A percentile compares a stretch with the other conserved stretches of the same genome.
Evolutionary conservation across 2,888 invertebrate species (phyloP).

Genomic region (Ligdia adustata): DNA sequence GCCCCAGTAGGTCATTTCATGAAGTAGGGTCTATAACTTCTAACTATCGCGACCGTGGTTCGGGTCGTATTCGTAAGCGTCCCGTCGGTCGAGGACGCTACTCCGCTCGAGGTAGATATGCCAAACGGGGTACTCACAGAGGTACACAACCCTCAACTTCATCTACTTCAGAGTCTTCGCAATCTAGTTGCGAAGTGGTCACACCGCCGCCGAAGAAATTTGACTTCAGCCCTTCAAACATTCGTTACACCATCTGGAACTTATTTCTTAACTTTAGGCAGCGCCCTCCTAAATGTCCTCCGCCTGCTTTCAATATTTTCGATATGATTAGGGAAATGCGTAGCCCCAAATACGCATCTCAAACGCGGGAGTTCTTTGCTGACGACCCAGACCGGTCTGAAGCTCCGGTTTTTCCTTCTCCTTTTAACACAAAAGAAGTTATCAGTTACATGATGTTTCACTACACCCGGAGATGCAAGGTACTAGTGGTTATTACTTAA

Average conservation of each 20-base stretch:
- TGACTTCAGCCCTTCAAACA: background rate
- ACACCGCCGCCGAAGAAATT: too few species aligned
- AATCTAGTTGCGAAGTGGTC: too few species aligned
- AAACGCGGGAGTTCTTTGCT: constrained; percentile 1
- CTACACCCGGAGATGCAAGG: background rate
- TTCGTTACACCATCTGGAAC: background rate
- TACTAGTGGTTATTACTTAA: background rate
- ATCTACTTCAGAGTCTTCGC: too few species aligned
- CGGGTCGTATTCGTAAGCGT: too few species aligned
- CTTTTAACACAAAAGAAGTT: background rate
- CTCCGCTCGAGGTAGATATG: too few species aligned
- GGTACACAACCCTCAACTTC: too few species aligned
- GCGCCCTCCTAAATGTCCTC: background rate
- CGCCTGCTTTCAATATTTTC: background rate
- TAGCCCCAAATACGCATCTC: background rate
- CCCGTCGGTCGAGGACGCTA: too few species aligned
- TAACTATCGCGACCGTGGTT: too few species aligned
- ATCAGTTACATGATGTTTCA: background rate
- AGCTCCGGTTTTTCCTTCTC: background rate
- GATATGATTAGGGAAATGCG: constrained; percentile 1
- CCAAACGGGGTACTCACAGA: too few species aligned
- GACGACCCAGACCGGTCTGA: too few species aligned
- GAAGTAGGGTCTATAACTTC: too few species aligned
- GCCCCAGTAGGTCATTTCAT: too few species aligned
- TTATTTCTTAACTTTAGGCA: background rate